Evolutionary conservation across 2,797 vertebrate species (phyloP).

Genomic region (Dallia pectoralis): DNA sequence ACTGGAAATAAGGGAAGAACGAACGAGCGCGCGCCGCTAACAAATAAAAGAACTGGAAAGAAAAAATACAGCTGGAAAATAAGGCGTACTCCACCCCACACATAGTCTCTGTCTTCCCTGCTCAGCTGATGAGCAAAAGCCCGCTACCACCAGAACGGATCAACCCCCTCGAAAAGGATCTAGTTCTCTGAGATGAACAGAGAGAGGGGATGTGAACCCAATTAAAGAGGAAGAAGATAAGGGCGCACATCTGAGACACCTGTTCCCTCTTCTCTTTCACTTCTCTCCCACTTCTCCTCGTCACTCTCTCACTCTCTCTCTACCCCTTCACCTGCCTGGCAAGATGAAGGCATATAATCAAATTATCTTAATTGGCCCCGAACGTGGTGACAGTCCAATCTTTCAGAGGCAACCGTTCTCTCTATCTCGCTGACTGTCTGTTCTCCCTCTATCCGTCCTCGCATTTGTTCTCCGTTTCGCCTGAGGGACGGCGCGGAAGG

Average conservation of each 20-base stretch:
- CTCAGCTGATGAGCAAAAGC: slow-evolving; percentile 16
- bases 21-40: slow-evolving; percentile 5
- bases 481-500: neutral
- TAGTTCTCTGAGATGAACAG: slow-evolving; percentile 31
- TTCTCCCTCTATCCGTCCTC: neutral
- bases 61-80: slow-evolving; percentile 20
- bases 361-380: slow-evolving; percentile 58
- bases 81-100: slow-evolving; percentile 4
- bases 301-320: slow-evolving; percentile 35
- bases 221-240: slow-evolving; percentile 50
- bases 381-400: slow-evolving; percentile 43
- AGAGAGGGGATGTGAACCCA: slow-evolving; percentile 41
- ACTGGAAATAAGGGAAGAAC: slow-evolving; percentile 28
- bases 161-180: slow-evolving; percentile 19
- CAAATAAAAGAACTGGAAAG: slow-evolving; percentile 28
- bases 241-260: slow-evolving; percentile 51
- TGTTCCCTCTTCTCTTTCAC: slow-evolving; percentile 39
- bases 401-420: slow-evolving; percentile 16
- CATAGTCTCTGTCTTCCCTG: slow-evolving; percentile 10
- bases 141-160: slow-evolving; percentile 19
- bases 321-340: slow-evolving; percentile 58
- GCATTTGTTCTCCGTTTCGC: neutral
- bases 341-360: slow-evolving; percentile 62
- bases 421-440: neutral
- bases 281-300: neutral